Base-by-base conservation (phyloP, 2,888 invertebrate species). In the Ennomos erosarius region DNA sequence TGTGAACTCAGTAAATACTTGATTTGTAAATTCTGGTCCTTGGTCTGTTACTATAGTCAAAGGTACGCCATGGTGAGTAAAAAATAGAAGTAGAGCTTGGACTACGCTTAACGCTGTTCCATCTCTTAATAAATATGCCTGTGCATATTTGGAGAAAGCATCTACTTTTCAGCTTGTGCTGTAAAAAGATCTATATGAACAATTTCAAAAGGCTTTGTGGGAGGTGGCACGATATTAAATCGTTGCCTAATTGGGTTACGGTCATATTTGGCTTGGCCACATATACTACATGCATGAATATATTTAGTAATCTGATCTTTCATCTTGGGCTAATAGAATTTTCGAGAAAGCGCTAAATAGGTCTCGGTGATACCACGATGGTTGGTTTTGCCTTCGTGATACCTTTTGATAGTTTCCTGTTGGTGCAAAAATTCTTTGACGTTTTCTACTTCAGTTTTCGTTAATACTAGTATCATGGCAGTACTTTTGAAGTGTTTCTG, bases 311-410 rank as follows among this genome's bases (percentile, higher is more conserved):
- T 62, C 0, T 64, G 39, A 0, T 75, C 70, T 34, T 40, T 68
- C 68, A 75, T 68, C 37, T 69, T 70, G 0, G 73, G 71, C 71
- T 72, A 74, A 46, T 59, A 73, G 12, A 71, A 73, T 6, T 39
- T 52, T 0, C 10, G 26, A 1, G 70, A 70, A 9, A 74, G 35
- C 1, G 74, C 57, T 16, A 69, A 16, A 13, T 60, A 69, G 9
- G 61, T 67, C 40, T 73, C 68, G 11, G 64, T 72, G 13, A 69
- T 74, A 3, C 71, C 70, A 0, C 70, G 49, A 37, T 72, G 69
- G 26, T 73, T 74, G 0, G 69, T 74, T 55, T 73, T 74, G 3
- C 74, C 74, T 0, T 71, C 69, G 42, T 74, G 71, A 38, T 74
- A 73, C 0, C 66, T 33, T 1, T 40, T 44, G n/a, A 74, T 71